Evolutionary conservation across 64 coral and sea anemone genomes (phyloP), one percentile per base, ranked within the genome.

Genomic region (Cladopsammia gracilis): DNA sequence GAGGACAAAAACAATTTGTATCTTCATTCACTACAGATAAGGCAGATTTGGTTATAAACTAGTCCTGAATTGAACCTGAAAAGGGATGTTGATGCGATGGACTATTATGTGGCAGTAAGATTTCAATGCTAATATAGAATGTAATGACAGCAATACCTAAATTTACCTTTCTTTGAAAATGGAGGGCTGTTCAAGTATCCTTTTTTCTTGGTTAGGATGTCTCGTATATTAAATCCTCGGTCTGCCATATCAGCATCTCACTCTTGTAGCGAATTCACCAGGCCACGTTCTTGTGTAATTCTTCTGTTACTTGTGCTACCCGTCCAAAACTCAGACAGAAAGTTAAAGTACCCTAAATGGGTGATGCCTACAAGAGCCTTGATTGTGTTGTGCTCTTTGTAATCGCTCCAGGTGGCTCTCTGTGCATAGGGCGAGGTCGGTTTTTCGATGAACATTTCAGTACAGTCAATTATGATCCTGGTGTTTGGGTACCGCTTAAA

Each of bases 151-250:
- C 10, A 72, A 13, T 72, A 72, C 42, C 26, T 72, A 72, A 72
- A 61, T 58, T 42, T 80, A 62, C 77, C 77, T 80, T 80, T 80
- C 70, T 72, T 72, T 44, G 25, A 26, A 80, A 80, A 62, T 58
- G 56, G 77, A 34, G 77, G 77, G n/a, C 79, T 93, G 75, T 93
- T 93, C 24, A 93, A 52, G 58, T 87, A 71, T 14, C 79, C 91
- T 76, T 86, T 86, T 25, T 87, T 93, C 74, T 79, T 93, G 20
- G 91, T 93, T 20, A 93, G 56, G 22, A 93, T 34, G 52, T 93
- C 91, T 34, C 83, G 44, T n/a, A 87, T 71, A 23, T 78, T 93
- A 22, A 93, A 93, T 20, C 91, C 91, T 64, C 25, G 56, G 77
- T 80, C 77, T 16, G 77, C 57, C 77, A 80, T 61, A 56, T 44